Conservation (phyloP, 2,113 vertebrate species). For the Semnornis frantzii region DNA sequence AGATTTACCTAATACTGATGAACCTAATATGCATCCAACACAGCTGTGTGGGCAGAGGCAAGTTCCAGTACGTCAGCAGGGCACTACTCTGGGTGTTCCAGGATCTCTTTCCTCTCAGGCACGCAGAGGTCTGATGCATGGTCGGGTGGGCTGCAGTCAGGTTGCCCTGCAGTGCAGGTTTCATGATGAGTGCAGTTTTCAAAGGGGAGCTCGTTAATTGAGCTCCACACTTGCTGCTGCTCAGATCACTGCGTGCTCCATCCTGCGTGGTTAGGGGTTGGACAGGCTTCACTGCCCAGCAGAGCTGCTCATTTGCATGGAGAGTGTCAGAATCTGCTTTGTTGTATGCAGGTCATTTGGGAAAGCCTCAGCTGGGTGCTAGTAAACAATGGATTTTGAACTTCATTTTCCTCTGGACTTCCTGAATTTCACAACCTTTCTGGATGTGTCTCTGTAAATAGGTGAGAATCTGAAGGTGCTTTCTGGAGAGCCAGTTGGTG, state of each 20-base stretch:
- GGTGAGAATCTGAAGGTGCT: not conserved
- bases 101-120: conserved; percentile 17
- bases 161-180: not conserved
- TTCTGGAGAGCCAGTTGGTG: not conserved
- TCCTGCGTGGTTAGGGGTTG: conserved; percentile 1
- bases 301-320: not conserved
- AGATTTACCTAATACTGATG: conserved; percentile 63
- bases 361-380: not conserved
- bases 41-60: conserved; percentile 21
- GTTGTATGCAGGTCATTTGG: not conserved
- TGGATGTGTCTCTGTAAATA: not conserved
- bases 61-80: conserved; percentile 48
- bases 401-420: not conserved
- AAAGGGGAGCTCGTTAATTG: conserved; percentile 13
- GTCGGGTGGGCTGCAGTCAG: conserved; percentile 11
- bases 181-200: conserved; percentile 35
- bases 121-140: not conserved
- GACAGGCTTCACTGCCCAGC: conserved; percentile 19
- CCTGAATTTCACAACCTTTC: not conserved
- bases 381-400: not conserved
- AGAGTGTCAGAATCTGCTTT: not conserved
- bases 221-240: not conserved
- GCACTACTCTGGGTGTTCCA: not conserved
- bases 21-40: conserved; percentile 31
- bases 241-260: conserved; percentile 10